Conservation (phyloP, 2,888 invertebrate genomes). For the Stenodema calcarata region DNA sequence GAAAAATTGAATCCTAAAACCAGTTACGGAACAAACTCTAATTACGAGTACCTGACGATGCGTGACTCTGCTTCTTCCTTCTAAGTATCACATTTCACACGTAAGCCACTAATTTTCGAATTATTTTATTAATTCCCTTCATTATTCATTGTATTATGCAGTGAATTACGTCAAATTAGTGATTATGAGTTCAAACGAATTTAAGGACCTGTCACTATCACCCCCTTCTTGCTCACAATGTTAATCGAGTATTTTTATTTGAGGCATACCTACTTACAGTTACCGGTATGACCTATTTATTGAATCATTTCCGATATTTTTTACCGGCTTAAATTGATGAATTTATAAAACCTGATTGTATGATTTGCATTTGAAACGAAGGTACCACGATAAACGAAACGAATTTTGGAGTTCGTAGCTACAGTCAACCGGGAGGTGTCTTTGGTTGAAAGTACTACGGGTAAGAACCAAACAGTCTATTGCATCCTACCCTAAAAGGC, state of each 20-base stretch:
- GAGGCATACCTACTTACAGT: too few species aligned
- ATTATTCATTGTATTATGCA: neutral
- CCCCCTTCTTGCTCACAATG: too few species aligned
- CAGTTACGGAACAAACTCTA: neutral
- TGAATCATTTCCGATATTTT: neutral
- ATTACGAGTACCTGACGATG: neutral
- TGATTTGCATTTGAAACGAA: neutral
- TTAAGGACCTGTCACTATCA: too few species aligned
- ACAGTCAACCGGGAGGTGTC: neutral
- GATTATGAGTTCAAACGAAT: too few species aligned
- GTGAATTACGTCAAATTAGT: neutral
- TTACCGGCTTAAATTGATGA: neutral
- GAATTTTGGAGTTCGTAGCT: neutral
- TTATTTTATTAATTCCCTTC: neutral
- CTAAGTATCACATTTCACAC: constrained; percentile 32
- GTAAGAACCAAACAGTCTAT: neutral
- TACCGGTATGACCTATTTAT: neutral
- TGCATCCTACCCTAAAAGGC: neutral
- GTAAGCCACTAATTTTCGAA: constrained; percentile 31
- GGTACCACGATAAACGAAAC: neutral
- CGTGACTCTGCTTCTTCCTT: constrained; percentile 6
- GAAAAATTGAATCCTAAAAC: neutral
- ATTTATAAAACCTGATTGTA: neutral
- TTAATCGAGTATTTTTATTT: too few species aligned
- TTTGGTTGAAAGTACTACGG: neutral